Percentiles rank a stretch among this genome's conserved stretches.
Conservation (phyloP, 2,113 vertebrate genomes). For the Gallinago undulata region DNA sequence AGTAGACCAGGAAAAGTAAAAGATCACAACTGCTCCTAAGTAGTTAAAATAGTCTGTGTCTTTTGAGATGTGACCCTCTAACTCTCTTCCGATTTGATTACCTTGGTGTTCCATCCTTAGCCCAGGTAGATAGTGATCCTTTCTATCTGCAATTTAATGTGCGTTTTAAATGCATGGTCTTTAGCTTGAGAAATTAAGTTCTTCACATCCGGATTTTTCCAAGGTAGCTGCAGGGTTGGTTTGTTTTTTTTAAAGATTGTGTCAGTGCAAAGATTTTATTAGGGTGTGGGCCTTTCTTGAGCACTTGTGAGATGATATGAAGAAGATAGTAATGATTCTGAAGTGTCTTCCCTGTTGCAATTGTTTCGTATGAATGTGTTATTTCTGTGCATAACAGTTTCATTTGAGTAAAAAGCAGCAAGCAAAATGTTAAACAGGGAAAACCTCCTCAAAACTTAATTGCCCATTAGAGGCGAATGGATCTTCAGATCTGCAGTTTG, state of each 20-base stretch:
- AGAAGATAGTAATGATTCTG: not conserved
- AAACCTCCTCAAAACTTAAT: not conserved
- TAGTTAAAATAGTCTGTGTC: not conserved
- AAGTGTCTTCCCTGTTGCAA: not conserved
- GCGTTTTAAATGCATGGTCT: not conserved
- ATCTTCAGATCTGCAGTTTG: not conserved
- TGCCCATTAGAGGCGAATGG: not conserved
- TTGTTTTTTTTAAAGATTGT: not conserved
- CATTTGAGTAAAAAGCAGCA: not conserved
- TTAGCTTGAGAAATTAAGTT: not conserved
- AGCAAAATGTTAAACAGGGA: not conserved
- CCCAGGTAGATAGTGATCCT: not conserved
- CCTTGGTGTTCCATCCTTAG: not conserved
- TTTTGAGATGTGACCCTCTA: not conserved
- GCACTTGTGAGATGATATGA: not conserved
- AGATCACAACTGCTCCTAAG: not conserved
- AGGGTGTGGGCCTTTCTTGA: not conserved
- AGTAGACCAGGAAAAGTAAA: not conserved
- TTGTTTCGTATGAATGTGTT: not conserved
- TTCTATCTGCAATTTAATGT: not conserved
- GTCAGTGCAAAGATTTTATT: not conserved
- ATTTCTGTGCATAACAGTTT: not conserved
- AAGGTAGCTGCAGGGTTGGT: not conserved
- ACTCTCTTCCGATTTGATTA: not conserved
- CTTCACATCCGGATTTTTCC: not conserved